Percentiles rank a stretch among this genome's conserved stretches.
These are phyloP conservation scores for Oryzias melastigma DNA, from an alignment of 2,113 vertebrate genomes.

Conservation along the genomic window DNA sequence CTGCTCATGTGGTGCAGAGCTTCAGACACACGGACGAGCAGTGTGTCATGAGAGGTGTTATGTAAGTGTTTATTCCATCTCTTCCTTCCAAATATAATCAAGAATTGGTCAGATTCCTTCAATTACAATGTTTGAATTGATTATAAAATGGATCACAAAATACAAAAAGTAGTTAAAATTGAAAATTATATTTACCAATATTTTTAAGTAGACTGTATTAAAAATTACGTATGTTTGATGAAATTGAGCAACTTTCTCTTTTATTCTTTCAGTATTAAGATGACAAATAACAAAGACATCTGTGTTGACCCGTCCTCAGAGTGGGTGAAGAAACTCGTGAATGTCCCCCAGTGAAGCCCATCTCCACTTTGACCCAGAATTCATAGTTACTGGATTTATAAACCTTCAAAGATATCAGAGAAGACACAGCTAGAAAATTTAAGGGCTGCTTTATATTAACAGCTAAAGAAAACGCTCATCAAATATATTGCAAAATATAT, in stretches of 20 bases:
- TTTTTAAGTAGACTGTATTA: neutral
- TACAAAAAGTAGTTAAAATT: too few species aligned
- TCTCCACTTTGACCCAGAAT: too few species aligned
- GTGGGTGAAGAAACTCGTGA: constrained; percentile 26
- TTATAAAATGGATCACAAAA: too few species aligned
- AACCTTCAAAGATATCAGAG: too few species aligned
- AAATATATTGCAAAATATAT: too few species aligned
- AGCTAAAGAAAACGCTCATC: too few species aligned
- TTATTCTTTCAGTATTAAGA: constrained; percentile 29
- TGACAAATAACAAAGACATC: rapidly evolving
- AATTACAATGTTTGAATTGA: too few species aligned
- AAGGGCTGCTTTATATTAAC: too few species aligned
- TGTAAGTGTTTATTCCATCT: constrained; percentile 37
- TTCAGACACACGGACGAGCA: neutral
- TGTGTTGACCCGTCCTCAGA: neutral
- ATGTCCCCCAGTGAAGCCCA: rapidly evolving
- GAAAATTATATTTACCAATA: neutral
- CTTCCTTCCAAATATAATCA: too few species aligned
- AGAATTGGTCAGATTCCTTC: too few species aligned
- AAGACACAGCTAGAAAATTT: too few species aligned
- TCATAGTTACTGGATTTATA: too few species aligned
- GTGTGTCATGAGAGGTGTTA: constrained; percentile 11
- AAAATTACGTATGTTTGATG: neutral
- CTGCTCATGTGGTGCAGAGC: rapidly evolving
- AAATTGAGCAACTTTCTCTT: neutral